Percentiles rank a stretch among this genome's conserved stretches.
These are phyloP conservation scores for Dasypus novemcinctus DNA, from an alignment of 2,113 vertebrate species.

Conservation along the genomic window DNA sequence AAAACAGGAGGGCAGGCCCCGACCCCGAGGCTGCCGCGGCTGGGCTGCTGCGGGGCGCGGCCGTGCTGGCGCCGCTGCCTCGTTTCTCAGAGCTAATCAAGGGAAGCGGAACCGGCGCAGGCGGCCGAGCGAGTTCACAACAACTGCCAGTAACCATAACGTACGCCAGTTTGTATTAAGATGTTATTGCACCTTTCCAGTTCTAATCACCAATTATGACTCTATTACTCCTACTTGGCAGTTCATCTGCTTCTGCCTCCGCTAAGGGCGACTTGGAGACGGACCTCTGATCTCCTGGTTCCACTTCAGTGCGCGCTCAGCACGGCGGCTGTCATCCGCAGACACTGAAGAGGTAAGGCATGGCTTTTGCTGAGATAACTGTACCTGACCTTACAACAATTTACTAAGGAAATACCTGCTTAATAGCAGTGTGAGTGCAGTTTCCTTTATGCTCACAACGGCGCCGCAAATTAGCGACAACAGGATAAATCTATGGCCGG, in stretches of 20 bases:
- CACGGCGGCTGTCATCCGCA: slow-evolving; percentile 87
- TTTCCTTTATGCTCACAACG: slow-evolving; percentile 78
- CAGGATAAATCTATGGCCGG: slow-evolving; percentile 91
- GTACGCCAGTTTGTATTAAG: slow-evolving; percentile 87
- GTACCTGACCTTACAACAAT: slow-evolving; percentile 92
- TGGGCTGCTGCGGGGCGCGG: slow-evolving; percentile 35
- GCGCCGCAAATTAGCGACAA: slow-evolving; percentile 88
- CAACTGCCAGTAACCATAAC: slow-evolving; percentile 82
- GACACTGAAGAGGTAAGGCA: slow-evolving; percentile 82
- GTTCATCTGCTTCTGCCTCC: slow-evolving; percentile 93
- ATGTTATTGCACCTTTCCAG: slow-evolving; percentile 87
- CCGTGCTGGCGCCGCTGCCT: background rate
- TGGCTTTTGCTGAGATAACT: slow-evolving; percentile 84
- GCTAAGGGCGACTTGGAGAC: slow-evolving; percentile 86
- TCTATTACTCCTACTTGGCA: slow-evolving; percentile 98
- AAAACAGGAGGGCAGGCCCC: slow-evolving; percentile 68
- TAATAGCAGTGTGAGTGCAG: slow-evolving; percentile 84
- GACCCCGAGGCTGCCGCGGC: slow-evolving; percentile 43
- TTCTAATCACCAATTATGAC: slow-evolving; percentile 99
- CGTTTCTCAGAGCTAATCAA: slow-evolving; percentile 64
- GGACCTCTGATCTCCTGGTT: slow-evolving; percentile 91
- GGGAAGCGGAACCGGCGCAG: slow-evolving; percentile 52
- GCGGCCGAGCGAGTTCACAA: slow-evolving; percentile 69
- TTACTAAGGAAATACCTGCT: slow-evolving; percentile 89
- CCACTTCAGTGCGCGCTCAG: slow-evolving; percentile 85